Percentiles rank a stretch among this genome's conserved stretches.
Evolutionary conservation across 2,888 invertebrate genomes (phyloP).

Genomic region (Aphrophora alni): DNA sequence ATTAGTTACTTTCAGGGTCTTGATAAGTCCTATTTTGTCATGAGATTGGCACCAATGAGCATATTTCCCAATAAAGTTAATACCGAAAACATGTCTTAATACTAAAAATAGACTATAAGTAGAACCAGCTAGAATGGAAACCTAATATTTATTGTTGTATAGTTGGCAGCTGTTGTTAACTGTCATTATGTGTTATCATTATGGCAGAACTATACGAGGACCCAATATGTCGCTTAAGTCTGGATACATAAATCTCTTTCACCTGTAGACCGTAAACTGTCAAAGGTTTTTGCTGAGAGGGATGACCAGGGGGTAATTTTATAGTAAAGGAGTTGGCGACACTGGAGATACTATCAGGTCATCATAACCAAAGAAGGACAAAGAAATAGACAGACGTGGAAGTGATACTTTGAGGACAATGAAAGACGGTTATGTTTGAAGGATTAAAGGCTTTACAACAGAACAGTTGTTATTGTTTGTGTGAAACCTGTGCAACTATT

Average conservation of each 20-base stretch:
- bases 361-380: background rate
- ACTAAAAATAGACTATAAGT: too few species aligned
- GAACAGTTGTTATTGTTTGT: background rate
- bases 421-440: background rate
- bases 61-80: too few species aligned
- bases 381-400: background rate
- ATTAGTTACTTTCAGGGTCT: too few species aligned
- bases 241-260: background rate
- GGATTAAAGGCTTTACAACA: background rate
- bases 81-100: too few species aligned
- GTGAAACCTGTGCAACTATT: background rate
- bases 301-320: background rate
- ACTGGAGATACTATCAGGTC: slow-evolving; percentile 6
- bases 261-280: slow-evolving; percentile 5
- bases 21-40: too few species aligned
- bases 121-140: too few species aligned
- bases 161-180: background rate
- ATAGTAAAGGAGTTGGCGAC: slow-evolving; percentile 6
- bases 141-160: background rate
- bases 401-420: background rate
- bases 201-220: background rate
- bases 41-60: too few species aligned
- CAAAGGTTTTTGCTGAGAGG: background rate
- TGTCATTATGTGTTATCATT: background rate
- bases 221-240: background rate